Evolutionary conservation across 37 sponge, comb jelly and placozoan species (phyloP), one percentile per base, ranked within the genome.

Genomic region (Haliclona indistincta): DNA sequence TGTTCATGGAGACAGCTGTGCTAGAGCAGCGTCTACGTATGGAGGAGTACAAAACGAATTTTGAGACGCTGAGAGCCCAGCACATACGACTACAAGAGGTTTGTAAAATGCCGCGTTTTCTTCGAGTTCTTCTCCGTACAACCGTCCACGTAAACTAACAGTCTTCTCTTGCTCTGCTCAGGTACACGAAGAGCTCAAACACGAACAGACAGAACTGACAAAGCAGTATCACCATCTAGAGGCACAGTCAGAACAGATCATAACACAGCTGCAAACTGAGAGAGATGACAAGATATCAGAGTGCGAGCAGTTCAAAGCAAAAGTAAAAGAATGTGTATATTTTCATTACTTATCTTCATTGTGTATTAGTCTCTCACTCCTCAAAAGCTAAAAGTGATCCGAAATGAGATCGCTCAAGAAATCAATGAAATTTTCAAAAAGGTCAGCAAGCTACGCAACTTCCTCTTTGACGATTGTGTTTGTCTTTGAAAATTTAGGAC

Each of bases 31-130:
- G 53, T 32, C 68, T 83, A 63, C 54, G 86, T 39, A 70, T 69
- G 17, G 90, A 84, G 1, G 28, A 81, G 26, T 81, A 79, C 34
- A 79, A 54, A 28, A 38, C 71, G 17, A 89, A 89, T 70, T 89
- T 84, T 63, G 90, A 89, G 41, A 33, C 90, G 8, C 63, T 89
- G 8, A 84, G 80, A 33, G 52, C 62, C 25, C 75, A 84, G 38
- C 75, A 89, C 56, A 35, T 89, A 19, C 25, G 13, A 20, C 76
- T 89, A n/a, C 85, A 89, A 32, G 80, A 89, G 65, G 90, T 89
- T 7, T 47, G 15, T 47, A 47, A 17, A 47, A 15, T 10, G 15
- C 51, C 51, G 10, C 10, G 51, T 47, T 17, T 47, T 17, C 10
- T 47, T 17, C 15, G 15, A 17, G 15, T 61, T 25, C 28, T 25